A percentile compares a stretch with the other conserved stretches of the same genome.
Evolutionary conservation across 2,888 invertebrate species (phyloP).

Genomic region (Alviniconcha strummeri): DNA sequence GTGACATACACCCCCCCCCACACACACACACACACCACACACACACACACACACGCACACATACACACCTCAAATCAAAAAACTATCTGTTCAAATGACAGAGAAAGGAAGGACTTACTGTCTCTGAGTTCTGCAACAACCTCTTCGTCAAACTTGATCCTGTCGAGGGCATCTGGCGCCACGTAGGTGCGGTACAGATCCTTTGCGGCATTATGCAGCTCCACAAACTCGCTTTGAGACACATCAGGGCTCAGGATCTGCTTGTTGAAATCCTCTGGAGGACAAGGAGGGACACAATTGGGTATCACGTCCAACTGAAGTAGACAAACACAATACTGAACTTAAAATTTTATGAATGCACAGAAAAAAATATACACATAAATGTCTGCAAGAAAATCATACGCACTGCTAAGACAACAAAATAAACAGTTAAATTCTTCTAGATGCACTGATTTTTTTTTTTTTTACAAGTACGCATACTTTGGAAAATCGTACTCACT

Average conservation of each 20-base stretch:
- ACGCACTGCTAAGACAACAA: too few species aligned
- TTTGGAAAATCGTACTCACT: too few species aligned
- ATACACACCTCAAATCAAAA: background rate
- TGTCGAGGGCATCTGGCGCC: constrained; percentile 78
- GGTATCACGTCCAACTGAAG: too few species aligned
- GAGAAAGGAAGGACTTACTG: constrained; percentile 16
- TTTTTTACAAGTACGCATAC: too few species aligned
- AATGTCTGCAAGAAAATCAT: too few species aligned
- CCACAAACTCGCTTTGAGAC: constrained; percentile 78
- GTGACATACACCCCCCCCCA: too few species aligned
- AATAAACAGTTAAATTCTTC: too few species aligned
- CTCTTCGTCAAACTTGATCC: constrained; percentile 78
- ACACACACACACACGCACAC: background rate
- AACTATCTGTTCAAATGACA: too few species aligned
- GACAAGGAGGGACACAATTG: background rate
- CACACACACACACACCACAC: background rate
- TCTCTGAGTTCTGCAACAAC: constrained; percentile 78
- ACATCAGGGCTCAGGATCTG: constrained; percentile 86
- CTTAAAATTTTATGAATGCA: too few species aligned
- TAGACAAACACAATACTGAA: too few species aligned
- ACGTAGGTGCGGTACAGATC: constrained; percentile 83
- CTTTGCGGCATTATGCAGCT: constrained; percentile 81
- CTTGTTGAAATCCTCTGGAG: constrained; percentile 86
- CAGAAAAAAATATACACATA: too few species aligned
- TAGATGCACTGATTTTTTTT: too few species aligned